Percentiles rank a stretch among this genome's conserved stretches.
Evolutionary conservation across 2,113 vertebrate species (phyloP).

Genomic region (Kryptolebias marmoratus): DNA sequence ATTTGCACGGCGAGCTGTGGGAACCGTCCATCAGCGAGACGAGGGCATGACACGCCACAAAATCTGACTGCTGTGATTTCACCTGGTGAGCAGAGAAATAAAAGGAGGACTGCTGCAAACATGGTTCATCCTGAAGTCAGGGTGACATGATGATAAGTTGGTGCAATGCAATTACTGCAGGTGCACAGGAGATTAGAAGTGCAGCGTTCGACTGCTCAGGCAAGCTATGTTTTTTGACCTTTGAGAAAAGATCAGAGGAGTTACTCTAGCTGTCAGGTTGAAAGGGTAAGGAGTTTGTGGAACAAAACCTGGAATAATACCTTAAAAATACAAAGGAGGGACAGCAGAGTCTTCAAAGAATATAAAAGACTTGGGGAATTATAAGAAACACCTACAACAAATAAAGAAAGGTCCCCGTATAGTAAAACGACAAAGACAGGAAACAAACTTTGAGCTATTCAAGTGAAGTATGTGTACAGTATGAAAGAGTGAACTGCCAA

Average conservation of each 20-base stretch:
- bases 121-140: neutral
- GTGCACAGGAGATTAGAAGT: constrained; percentile 7
- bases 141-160: constrained; percentile 4
- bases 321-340: neutral
- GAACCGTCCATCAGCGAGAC: constrained; percentile 17
- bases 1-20: constrained; percentile 29
- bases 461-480: neutral
- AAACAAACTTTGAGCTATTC: neutral
- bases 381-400: neutral
- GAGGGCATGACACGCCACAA: constrained; percentile 21
- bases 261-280: constrained; percentile 7
- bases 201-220: constrained; percentile 6
- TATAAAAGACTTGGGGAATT: neutral
- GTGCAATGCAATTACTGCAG: constrained; percentile 1
- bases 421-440: neutral
- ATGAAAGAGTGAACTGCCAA: neutral
- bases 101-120: constrained; percentile 9
- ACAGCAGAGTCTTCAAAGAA: neutral
- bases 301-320: neutral
- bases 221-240: constrained; percentile 20
- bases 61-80: constrained; percentile 18
- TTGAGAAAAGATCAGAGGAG: neutral
- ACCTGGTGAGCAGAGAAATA: constrained; percentile 13
- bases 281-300: constrained; percentile 23
- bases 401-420: neutral